These are phyloP conservation scores for Marisa cornuarietis DNA, from an alignment of 1,140 invertebrate species.

Conservation along the genomic window DNA sequence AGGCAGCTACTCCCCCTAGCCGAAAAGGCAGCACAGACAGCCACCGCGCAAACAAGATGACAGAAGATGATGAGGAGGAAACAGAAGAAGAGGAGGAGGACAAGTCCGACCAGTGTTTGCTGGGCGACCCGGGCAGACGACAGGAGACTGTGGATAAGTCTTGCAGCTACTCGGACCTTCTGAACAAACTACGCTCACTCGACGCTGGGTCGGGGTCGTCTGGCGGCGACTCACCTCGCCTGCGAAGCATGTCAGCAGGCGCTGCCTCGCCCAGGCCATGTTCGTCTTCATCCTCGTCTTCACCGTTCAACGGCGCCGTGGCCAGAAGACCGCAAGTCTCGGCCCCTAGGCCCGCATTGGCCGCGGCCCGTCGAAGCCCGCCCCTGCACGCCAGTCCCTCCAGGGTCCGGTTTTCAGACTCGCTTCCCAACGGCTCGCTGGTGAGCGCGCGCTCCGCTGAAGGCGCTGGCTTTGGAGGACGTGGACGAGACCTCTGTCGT, in stretches of 20 bases:
- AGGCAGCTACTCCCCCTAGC: no score
- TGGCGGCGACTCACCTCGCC: not conserved
- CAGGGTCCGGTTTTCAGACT: constrained; percentile 19
- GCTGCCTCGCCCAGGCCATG: not conserved
- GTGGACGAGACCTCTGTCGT: not conserved
- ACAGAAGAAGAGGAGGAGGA: constrained; percentile 31
- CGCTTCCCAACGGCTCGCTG: constrained; percentile 30
- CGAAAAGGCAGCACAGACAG: not conserved
- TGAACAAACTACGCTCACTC: constrained; percentile 8
- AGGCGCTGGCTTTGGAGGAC: not conserved
- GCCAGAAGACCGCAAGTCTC: not conserved
- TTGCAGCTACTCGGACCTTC: constrained; percentile 17
- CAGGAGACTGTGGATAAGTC: not conserved
- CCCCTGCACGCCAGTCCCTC: constrained; percentile 10
- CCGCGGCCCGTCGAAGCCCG: not conserved
- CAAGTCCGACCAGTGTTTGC: constrained; percentile 29
- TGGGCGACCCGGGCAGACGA: constrained; percentile 10
- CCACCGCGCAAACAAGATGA: constrained; percentile 16
- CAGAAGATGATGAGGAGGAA: constrained; percentile 22
- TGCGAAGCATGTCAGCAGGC: constrained; percentile 23
- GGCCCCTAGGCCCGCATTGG: not conserved
- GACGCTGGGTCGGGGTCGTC: constrained; percentile 2
- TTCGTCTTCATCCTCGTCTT: constrained; percentile 4
- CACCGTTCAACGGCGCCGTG: constrained; percentile 1
- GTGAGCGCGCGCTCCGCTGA: constrained; percentile 1